Base-by-base conservation (phyloP, 2,797 vertebrate genomes). In the Microcaecilia unicolor region DNA sequence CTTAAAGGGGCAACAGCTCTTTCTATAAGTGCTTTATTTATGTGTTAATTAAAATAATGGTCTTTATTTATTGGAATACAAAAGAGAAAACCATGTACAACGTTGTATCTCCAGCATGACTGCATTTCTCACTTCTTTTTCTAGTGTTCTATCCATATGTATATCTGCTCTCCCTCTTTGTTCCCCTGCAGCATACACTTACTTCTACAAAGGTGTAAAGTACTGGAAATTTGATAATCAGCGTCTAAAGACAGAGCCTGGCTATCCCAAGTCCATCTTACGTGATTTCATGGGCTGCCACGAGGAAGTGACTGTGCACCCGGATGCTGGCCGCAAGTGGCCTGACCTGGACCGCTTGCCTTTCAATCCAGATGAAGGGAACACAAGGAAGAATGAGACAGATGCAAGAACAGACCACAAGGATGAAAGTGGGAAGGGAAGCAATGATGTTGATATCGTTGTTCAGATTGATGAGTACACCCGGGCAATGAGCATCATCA, bases 211-310 rank as follows among this genome's bases (percentile, higher is more conserved):
- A 67, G 92, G 91, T 58, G 66, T 76, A 25, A 89, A 80, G 49
- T 98, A 98, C 74, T 98, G 95, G 95, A 92, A 94, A 48, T 93
- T 94, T 0, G 84, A 98, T 74, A 98, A 98, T 3, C 81, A 54
- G 41, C 78, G 63, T 29, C 77, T 85, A 31, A 87, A 84, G 21
- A 85, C 89, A 1, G 95, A 97, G 47, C 70, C 81, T 0, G 92
- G 93, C 39, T 97, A 83, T 58, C 95, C 95, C 14, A 92, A 92
- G 68, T 98, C 95, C 49, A 90, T 98, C 62, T 70, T 98, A 16
- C 85, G 84, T 46, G 93, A 97, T 56, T 97, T 93, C 67, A 97
- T 97, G 95, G 93, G 93, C 51, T 98, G 95, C 37, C 63, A 64
- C 3, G 75, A 75, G 0, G 77, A 67, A 16, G 57, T 76, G 9